Base-by-base conservation (phyloP, 2,797 vertebrate genomes). In the Knipowitschia caucasica region DNA sequence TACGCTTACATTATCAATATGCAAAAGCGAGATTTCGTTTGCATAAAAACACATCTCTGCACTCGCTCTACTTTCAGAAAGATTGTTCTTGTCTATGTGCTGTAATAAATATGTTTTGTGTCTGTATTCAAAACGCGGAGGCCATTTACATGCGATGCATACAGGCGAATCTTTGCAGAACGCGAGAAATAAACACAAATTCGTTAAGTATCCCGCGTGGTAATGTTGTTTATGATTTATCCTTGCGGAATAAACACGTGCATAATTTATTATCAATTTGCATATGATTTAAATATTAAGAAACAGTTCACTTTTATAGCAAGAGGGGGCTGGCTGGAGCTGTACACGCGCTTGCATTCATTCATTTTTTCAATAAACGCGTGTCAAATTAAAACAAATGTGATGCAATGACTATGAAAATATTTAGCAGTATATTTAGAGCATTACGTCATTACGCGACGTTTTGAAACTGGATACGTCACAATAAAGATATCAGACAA, bases 241-340 rank as follows among this genome's bases (percentile, higher is more conserved):
- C 11, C 1, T 17, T 4, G 12, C 0, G 18, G 4, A 21, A 36
- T 0, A 5, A 1, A 3, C 0, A 0, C 6, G 42, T 53, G 0
- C 0, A 4, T n/a, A 1, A 2, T 0, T 50, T 40, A 31, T 11
- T 1, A 4, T 3, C 0, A 5, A 83, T 86, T 84, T 81, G 80
- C 81, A 83, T 83, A 80, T 60, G 62, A 50, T 18, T 62, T 62
- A 70, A 76, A 67, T 50, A 56, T 64, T 69, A 2, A 11, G 61
- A 56, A 53, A n/a, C n/a, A n/a, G n/a, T n/a, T n/a, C n/a, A n/a
- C n/a, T n/a, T n/a, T n/a, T n/a, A n/a, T n/a, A n/a, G n/a, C n/a
- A n/a, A n/a, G n/a, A n/a, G n/a, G n/a, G n/a, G n/a, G n/a, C n/a
- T n/a, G n/a, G n/a, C n/a, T n/a, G n/a, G n/a, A n/a, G n/a, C n/a